Percentiles rank a stretch among this genome's conserved stretches.
phyloP scores from a whole-genome alignment of 2,888 invertebrate genomes.

The Luperina testacea region DNA sequence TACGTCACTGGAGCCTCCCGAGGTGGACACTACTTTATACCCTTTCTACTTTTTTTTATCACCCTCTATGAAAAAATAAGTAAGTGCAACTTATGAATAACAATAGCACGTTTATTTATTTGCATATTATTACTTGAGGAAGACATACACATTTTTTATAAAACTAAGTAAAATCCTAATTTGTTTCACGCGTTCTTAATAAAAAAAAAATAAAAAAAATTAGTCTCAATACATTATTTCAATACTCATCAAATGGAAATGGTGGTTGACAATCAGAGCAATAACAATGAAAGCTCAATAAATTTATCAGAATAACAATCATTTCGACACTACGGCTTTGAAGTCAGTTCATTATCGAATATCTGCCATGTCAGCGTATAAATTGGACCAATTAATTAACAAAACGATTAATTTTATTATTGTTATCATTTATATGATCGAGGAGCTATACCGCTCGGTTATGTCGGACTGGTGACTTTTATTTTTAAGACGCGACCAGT shows the following conservation, averaged over 20 bases:
- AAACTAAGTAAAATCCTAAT: too few species aligned
- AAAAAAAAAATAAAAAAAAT: background rate
- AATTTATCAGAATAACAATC: constrained; percentile 12
- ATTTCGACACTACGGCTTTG: background rate
- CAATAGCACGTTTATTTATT: too few species aligned
- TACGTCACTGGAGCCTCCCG: too few species aligned
- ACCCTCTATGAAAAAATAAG: too few species aligned
- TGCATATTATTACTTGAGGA: too few species aligned
- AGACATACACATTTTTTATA: too few species aligned
- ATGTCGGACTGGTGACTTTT: background rate
- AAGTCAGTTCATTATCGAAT: constrained; percentile 14
- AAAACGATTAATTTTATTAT: constrained; percentile 15
- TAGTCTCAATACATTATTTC: background rate
- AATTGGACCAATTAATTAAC: constrained; percentile 13
- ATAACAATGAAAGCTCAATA: constrained; percentile 8
- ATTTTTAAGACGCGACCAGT: background rate
- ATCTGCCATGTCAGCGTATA: constrained; percentile 9
- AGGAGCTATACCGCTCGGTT: background rate
- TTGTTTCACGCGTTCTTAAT: too few species aligned
- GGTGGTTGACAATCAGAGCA: background rate
- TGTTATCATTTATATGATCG: background rate
- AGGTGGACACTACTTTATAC: too few species aligned
- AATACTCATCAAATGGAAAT: background rate
- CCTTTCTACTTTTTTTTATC: too few species aligned
- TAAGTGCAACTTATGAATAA: too few species aligned